Evolutionary conservation across 1,140 invertebrate genomes (phyloP), one percentile per base, ranked within the genome.

Genomic region (Drosophila pallidifrons): DNA sequence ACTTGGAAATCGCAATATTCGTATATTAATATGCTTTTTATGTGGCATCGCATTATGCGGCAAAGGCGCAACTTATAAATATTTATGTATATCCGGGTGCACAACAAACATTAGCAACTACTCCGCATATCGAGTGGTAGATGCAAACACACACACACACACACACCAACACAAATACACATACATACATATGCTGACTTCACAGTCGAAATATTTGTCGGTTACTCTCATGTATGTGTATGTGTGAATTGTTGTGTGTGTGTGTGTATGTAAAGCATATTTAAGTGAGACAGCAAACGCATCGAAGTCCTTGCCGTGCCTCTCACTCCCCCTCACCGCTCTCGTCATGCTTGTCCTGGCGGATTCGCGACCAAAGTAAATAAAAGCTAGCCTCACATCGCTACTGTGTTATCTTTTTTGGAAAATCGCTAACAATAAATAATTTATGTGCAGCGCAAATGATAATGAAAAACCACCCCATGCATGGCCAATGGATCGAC

Each of bases 351-450:
- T 57, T 7, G 32, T 41, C 16, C 70, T 68, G 54, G 3, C 64
- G 51, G 68, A 85, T 75, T 83, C 82, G 81, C 81, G 82, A 81
- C 82, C 70, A 66, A 81, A 76, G 82, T 81, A 86, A 86, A 86
- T 86, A 81, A 81, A 86, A 76, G 72, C 66, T 46, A 43, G 65
- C 58, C 57, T 54, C 61, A 30, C 47, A 25, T 63, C 32, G 52
- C 72, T 72, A 71, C 73, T 75, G 79, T 87, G 79, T 87, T 87
- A 88, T 87, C 85, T 87, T 87, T 87, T 87, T 87, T 86, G 85
- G 83, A 80, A 87, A 87, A 87, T 87, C 82, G 82, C 82, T 87
- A 88, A 82, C 83, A 87, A 87, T 87, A 87, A 87, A 87, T 87
- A 88, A 87, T 87, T 87, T 87, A 87, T 87, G 83, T 87, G 82